Evolutionary conservation across 2,888 invertebrate species (phyloP), one percentile per base, ranked within the genome.

Genomic region (Gandaritis pyraliata): DNA sequence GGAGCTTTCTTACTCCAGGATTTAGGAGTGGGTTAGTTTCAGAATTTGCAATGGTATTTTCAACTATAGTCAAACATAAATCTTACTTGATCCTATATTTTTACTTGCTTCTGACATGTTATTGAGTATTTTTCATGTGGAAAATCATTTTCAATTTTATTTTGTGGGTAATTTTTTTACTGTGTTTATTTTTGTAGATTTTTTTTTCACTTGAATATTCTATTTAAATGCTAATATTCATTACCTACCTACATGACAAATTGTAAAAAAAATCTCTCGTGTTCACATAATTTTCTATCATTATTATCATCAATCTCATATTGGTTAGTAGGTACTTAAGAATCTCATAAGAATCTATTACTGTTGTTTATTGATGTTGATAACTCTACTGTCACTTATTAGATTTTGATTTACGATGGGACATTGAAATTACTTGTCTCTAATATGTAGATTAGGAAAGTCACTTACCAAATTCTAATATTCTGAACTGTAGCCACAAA

Each of bases 281-380:
- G 36, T 61, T 69, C 62, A 64, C 64, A 64, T 64, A 57, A 60
- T 65, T 59, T 61, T 61, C 63, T 18, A 67, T 65, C 59, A 65
- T 65, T n/a, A 54, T 53, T 63, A 62, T 18, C 48, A 58, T 61
- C 53, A 64, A 57, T 58, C 52, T 62, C 41, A 60, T 67, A 66
- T 68, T 68, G 68, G n/a, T 45, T 8, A 33, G 33, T 39, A 39
- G n/a, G 48, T 64, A 49, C 62, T 66, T 52, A 39, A 63, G 61
- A 60, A 61, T 62, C 59, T 38, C 49, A 36, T 63, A 61, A 58
- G 43, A 61, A 39, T 59, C 61, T 66, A 61, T 61, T 61, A 47
- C 52, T 56, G 49, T 36, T 48, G 51, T 60, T 58, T 66, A 43
- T 49, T 53, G 39, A 58, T 47, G 52, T 51, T 46, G 49, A 58